These are phyloP conservation scores for Suillia variegata DNA, from an alignment of 2,888 invertebrate genomes.

Conservation along the genomic window DNA sequence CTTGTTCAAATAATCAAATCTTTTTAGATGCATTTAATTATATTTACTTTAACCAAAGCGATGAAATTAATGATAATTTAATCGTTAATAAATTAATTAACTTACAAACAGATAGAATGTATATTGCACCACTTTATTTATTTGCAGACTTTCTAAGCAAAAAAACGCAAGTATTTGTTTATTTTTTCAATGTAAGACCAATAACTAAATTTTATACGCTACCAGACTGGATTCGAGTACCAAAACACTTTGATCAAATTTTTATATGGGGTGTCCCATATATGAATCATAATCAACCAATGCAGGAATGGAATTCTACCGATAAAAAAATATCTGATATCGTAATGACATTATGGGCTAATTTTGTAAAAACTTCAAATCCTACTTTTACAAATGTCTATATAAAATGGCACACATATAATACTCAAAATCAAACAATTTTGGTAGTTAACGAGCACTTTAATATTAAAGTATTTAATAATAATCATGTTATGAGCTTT, in stretches of 20 bases:
- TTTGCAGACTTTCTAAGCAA: slow-evolving; percentile 71
- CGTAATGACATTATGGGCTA: slow-evolving; percentile 81
- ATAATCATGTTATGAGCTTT: slow-evolving; percentile 79
- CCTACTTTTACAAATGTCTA: slow-evolving; percentile 74
- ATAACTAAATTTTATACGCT: slow-evolving; percentile 70
- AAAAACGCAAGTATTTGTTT: slow-evolving; percentile 68
- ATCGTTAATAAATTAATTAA: slow-evolving; percentile 72
- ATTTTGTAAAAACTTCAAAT: slow-evolving; percentile 76
- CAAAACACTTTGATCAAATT: slow-evolving; percentile 81
- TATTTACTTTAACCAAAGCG: slow-evolving; percentile 72
- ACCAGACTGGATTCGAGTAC: slow-evolving; percentile 79
- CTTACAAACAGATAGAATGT: slow-evolving; percentile 77
- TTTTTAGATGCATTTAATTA: slow-evolving; percentile 77
- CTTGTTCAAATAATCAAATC: slow-evolving; percentile 68
- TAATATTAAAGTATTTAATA: slow-evolving; percentile 75
- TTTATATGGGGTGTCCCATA: slow-evolving; percentile 83
- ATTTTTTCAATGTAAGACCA: slow-evolving; percentile 78
- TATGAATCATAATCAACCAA: slow-evolving; percentile 67
- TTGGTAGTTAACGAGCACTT: slow-evolving; percentile 78
- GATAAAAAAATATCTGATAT: slow-evolving; percentile 81
- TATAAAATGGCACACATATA: slow-evolving; percentile 77
- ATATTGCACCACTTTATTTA: slow-evolving; percentile 73
- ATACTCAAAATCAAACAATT: slow-evolving; percentile 70
- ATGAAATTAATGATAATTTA: slow-evolving; percentile 67
- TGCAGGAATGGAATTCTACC: slow-evolving; percentile 74